Evolutionary conservation across 2,888 invertebrate species (phyloP).

Genomic region (Junonia oenone): DNA sequence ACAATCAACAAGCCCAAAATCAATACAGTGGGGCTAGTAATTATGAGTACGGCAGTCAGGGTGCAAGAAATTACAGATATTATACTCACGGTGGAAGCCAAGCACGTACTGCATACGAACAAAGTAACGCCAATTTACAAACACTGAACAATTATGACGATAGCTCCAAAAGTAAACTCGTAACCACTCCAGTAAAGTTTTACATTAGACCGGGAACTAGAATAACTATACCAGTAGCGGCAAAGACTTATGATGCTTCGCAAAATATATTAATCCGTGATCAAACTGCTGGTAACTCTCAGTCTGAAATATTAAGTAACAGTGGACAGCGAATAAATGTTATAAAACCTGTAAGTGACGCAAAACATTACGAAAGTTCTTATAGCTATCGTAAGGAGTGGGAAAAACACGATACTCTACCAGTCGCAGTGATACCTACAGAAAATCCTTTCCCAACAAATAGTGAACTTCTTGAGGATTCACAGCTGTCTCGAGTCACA

Average conservation of each 20-base stretch:
- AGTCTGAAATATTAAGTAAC: constrained; percentile 47
- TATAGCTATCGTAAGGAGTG: constrained; percentile 67
- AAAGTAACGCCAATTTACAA: constrained; percentile 37
- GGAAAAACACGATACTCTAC: constrained; percentile 61
- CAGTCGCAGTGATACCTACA: constrained; percentile 42
- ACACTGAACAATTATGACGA: constrained; percentile 32
- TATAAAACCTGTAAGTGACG: constrained; percentile 38
- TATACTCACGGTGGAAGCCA: constrained; percentile 44
- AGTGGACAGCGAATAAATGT: constrained; percentile 34
- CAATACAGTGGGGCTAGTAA: constrained; percentile 36
- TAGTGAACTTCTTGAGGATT: constrained; percentile 55
- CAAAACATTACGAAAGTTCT: constrained; percentile 61
- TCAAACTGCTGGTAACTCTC: constrained; percentile 47
- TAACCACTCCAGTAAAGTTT: constrained; percentile 52
- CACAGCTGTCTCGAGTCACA: constrained; percentile 34
- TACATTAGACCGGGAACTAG: constrained; percentile 55
- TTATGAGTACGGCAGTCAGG: constrained; percentile 40
- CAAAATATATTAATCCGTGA: constrained; percentile 38
- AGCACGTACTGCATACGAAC: constrained; percentile 35
- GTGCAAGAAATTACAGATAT: constrained; percentile 38
- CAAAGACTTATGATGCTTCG: constrained; percentile 35
- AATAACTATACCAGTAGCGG: constrained; percentile 53
- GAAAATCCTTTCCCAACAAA: constrained; percentile 45
- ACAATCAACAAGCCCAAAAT: constrained; percentile 40
- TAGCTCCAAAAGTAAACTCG: constrained; percentile 39